Base-by-base conservation (phyloP, 2,797 vertebrate genomes). In the Microctenopoma lineatum region DNA sequence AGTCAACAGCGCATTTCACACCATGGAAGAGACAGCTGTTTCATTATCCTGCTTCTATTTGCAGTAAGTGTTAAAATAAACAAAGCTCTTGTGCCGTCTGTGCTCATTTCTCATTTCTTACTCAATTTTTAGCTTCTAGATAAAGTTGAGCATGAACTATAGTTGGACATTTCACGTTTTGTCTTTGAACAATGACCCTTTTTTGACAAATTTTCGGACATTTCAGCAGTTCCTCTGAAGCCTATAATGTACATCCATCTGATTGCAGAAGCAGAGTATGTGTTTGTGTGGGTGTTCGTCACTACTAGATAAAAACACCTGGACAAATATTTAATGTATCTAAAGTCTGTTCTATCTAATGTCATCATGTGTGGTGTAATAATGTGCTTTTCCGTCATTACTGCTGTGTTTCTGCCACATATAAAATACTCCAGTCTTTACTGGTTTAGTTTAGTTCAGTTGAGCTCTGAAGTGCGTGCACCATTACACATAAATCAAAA, bases 281-380 rank as follows among this genome's bases (percentile, higher is more conserved):
- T 62, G 27, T 29, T 29, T 5, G 5, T 29, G 73, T 79, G 65
- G 79, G 70, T 78, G 65, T 56, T 77, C 77, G 75, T 82, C 77
- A 77, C 68, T 52, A 58, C 72, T 59, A 67, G 27, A 70, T 59
- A 79, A 47, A 26, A 69, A 72, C 60, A 79, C 57, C 60, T 27
- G 71, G 61, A 44, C 70, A 80, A 57, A 60, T 77, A 55, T 50
- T 32, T 66, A 65, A 81, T 78, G 59, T 27, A 52, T 32, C 39
- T 54, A 42, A 72, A 69, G 59, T 77, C 44, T 26, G 53, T 53
- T 69, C 25, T 9, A 53, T 50, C 66, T 45, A 70, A n/a, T n/a
- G n/a, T n/a, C n/a, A n/a, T n/a, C n/a, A 18, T 70, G 21, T 62
- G 27, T 62, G 45, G 18, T 27, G 38, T 59, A n/a, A 48, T 51